Evolutionary conservation across 2,888 invertebrate genomes (phyloP).

Genomic region (Pasiphila rectangulata): DNA sequence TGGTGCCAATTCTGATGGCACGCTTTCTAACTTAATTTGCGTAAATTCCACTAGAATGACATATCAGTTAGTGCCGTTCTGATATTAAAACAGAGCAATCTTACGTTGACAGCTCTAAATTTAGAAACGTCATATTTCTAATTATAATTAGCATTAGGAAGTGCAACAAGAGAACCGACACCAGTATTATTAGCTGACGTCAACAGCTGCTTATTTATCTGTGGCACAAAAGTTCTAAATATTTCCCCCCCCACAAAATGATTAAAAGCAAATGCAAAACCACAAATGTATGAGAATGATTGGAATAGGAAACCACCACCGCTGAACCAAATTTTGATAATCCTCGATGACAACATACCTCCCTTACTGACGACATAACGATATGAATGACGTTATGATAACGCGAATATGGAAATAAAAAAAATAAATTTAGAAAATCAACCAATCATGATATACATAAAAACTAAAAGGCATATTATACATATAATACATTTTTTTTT

Average conservation of each 20-base stretch:
- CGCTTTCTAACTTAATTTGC: no score
- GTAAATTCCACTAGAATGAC: no score
- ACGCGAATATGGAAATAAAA: constrained; percentile 59
- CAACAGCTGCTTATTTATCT: no score
- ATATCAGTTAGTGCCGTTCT: no score
- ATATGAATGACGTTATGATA: constrained; percentile 46
- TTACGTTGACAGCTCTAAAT: no score
- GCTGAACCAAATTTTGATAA: constrained; percentile 33
- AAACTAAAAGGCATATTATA: background rate
- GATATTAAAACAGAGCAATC: no score
- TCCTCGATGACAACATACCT: constrained; percentile 54
- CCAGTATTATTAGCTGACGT: no score
- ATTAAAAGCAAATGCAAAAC: constrained; percentile 16
- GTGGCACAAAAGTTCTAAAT: background rate
- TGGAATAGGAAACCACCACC: constrained; percentile 41
- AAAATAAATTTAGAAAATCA: constrained; percentile 36
- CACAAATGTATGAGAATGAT: constrained; percentile 11
- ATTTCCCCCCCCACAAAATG: background rate
- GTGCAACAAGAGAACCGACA: background rate
- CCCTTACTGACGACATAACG: constrained; percentile 55
- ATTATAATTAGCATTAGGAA: background rate
- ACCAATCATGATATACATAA: background rate
- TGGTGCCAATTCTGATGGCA: no score
- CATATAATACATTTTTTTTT: no score
- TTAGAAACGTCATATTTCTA: no score